phyloP scores from a whole-genome alignment of 2,797 vertebrate species.

The Pangasius macronema region DNA sequence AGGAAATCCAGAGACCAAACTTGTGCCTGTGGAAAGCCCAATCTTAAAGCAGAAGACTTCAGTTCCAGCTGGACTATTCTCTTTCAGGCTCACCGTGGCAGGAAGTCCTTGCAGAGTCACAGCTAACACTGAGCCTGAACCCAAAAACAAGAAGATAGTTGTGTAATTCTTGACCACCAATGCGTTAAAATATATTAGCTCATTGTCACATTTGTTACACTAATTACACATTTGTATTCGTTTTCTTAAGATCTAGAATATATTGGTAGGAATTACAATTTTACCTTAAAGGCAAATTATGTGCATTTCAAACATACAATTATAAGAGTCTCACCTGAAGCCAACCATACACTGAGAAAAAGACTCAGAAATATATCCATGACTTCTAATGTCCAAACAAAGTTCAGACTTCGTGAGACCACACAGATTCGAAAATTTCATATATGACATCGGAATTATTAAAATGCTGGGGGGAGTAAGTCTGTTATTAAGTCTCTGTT shows the following conservation, averaged over 20 bases:
- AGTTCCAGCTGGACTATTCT: background rate
- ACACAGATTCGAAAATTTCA: no score
- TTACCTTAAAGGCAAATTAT: background rate
- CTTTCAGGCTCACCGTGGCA: background rate
- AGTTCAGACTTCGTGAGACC: no score
- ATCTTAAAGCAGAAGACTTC: background rate
- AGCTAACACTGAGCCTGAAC: background rate
- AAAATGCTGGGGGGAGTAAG: no score
- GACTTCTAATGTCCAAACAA: background rate
- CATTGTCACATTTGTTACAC: background rate
- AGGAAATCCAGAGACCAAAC: conserved; percentile 29
- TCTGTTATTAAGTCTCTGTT: background rate
- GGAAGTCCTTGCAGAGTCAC: background rate
- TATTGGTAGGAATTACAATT: background rate
- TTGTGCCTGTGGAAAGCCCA: background rate
- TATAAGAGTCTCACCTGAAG: background rate
- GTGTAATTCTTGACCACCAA: background rate
- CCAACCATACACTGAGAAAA: background rate
- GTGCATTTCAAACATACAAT: background rate
- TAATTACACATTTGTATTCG: background rate
- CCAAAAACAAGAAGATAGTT: background rate
- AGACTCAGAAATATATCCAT: background rate
- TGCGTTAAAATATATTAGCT: background rate
- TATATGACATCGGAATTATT: no score
- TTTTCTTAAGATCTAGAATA: background rate